Conservation (phyloP, 2,113 vertebrate genomes). For the Brachyistius frenatus region DNA sequence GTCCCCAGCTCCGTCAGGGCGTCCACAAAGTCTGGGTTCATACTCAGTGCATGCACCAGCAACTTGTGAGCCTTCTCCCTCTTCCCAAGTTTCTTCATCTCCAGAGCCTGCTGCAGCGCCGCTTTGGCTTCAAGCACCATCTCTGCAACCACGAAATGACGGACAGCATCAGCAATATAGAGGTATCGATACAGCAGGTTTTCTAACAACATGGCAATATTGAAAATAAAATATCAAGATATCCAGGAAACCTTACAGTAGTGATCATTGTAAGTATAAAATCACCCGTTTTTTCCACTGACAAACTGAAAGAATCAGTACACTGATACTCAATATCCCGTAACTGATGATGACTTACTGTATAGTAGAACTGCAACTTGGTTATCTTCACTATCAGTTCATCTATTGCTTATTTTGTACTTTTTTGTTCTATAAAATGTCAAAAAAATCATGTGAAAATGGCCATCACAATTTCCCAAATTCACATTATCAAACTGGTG, state of each 20-base stretch:
- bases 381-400: too few relatives aligned
- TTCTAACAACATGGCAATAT: not conserved
- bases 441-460: too few relatives aligned
- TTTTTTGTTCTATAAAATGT: too few relatives aligned
- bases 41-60: conserved; percentile 91
- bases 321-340: too few relatives aligned
- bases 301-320: too few relatives aligned
- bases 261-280: too few relatives aligned
- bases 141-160: conserved; percentile 82
- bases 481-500: too few relatives aligned
- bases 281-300: too few relatives aligned
- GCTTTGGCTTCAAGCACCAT: conserved; percentile 90
- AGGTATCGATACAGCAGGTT: not conserved
- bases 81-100: conserved; percentile 96
- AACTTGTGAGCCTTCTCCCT: conserved; percentile 94
- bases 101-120: conserved; percentile 92
- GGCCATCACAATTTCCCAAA: too few relatives aligned
- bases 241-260: not conserved
- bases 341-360: too few relatives aligned
- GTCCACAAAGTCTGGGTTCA: conserved; percentile 93
- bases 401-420: too few relatives aligned
- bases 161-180: not conserved
- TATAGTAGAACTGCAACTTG: too few relatives aligned
- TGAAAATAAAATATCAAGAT: not conserved
- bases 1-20: conserved; percentile 94